Evolutionary conservation across 1,140 invertebrate genomes (phyloP), one percentile per base, ranked within the genome.

Genomic region (Epicauta chinensis): DNA sequence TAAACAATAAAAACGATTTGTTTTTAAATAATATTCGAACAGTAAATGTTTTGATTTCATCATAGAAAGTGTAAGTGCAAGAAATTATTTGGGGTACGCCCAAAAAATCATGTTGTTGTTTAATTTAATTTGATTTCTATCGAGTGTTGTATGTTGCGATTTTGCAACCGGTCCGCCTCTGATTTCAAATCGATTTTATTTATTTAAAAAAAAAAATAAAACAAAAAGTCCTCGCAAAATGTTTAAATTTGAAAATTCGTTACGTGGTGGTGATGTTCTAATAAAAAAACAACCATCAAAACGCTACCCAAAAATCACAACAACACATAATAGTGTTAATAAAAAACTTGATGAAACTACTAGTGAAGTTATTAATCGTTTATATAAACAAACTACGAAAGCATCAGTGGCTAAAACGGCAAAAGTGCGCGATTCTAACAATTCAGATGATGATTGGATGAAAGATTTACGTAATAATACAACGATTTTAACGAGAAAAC

Each of bases 161-260:
- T n/a, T n/a, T n/a, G n/a, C n/a, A n/a, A n/a, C 23, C 2, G 7
- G 23, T 23, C 23, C 23, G 7, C 23, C 23, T 23, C n/a, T n/a
- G n/a, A n/a, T n/a, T n/a, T n/a, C n/a, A n/a, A n/a, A n/a, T n/a
- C n/a, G n/a, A n/a, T n/a, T n/a, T n/a, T n/a, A n/a, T n/a, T n/a
- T n/a, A n/a, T n/a, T n/a, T n/a, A n/a, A n/a, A n/a, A n/a, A n/a
- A n/a, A n/a, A n/a, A n/a, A n/a, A n/a, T n/a, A n/a, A n/a, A n/a
- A n/a, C n/a, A n/a, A n/a, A n/a, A n/a, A n/a, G n/a, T n/a, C n/a
- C n/a, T n/a, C n/a, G n/a, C n/a, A 34, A 34, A 12, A 34, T 34
- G 32, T 34, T 34, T 59, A 71, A 76, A 34, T 83, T 83, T 54
- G 81, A 83, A 66, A 80, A 79, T 63, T 82, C 82, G 12, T 67